Percentiles rank a stretch among this genome's conserved stretches.
phyloP scores from a whole-genome alignment of 1,140 invertebrate species.

The Drosophila melanica region DNA sequence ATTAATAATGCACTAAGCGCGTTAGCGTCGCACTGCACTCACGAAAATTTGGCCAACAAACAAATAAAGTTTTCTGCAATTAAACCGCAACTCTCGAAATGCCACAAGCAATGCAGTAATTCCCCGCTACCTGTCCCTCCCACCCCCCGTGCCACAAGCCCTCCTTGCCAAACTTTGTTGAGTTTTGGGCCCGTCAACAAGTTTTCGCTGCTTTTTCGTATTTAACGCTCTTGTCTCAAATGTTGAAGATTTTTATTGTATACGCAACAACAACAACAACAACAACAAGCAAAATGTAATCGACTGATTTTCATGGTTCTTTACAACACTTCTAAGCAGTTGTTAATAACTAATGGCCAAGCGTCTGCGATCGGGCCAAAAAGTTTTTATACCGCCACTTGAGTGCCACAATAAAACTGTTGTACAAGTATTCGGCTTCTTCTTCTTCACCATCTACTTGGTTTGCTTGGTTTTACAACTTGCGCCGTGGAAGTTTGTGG shows the following conservation, averaged over 20 bases:
- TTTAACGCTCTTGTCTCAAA: constrained; percentile 33
- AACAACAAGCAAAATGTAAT: constrained; percentile 8
- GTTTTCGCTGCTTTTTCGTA: constrained; percentile 5
- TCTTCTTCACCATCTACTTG: constrained; percentile 26
- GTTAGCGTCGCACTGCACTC: constrained; percentile 22
- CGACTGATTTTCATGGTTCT: constrained; percentile 9
- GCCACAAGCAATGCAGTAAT: constrained; percentile 28
- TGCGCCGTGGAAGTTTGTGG: constrained; percentile 3
- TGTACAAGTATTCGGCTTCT: constrained; percentile 29
- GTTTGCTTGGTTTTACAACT: constrained; percentile 22
- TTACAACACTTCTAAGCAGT: constrained; percentile 27
- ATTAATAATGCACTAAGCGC: constrained; percentile 67
- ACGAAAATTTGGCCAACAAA: constrained; percentile 20
- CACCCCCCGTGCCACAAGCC: background rate
- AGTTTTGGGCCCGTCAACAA: constrained; percentile 22
- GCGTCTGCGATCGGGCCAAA: background rate
- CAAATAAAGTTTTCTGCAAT: constrained; percentile 28
- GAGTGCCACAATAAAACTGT: constrained; percentile 43
- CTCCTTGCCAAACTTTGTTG: constrained; percentile 12
- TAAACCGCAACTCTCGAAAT: constrained; percentile 50
- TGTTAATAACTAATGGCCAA: constrained; percentile 43
- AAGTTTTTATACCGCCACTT: constrained; percentile 24
- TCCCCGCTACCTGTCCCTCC: background rate
- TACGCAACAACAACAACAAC: constrained; percentile 4
- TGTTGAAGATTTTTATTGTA: constrained; percentile 24